Evolutionary conservation across 2,113 vertebrate genomes (phyloP), one percentile per base, ranked within the genome.

Genomic region (Elgaria multicarinata): DNA sequence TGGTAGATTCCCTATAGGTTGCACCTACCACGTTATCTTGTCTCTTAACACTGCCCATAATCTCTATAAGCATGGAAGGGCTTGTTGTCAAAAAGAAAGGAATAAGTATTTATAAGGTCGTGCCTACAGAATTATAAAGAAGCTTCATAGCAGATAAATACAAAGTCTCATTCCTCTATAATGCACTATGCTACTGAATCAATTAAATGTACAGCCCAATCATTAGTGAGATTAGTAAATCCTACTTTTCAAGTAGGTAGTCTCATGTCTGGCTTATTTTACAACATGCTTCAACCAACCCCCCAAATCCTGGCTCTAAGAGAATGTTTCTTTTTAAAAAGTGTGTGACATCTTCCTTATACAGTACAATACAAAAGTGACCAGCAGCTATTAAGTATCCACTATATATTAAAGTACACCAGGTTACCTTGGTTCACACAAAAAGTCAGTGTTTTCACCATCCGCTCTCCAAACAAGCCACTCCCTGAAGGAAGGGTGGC

Each of bases 391-490:
- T 9, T 2, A 88, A 62, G 67, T 69, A 79, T 12, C n/a, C 0
- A 64, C 26, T 66, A 66, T 31, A 16, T 39, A 8, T 44, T 26
- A 9, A 33, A 18, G 44, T 0, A 28, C 62, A 79, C 82, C 62
- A 22, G 71, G 95, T 93, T 96, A 99, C 99, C 99, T 99, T 94
- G 99, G 98, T 90, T 99, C 99, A 91, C 99, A 99, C 3, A 99
- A 96, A 97, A 99, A 99, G 96, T 99, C 98, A 0, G 98, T 97
- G 85, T 98, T 99, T 92, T 99, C 99, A 10, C 98, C 98, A 0
- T 99, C 99, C 1, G 98, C 98, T 96, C 99, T 97, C 99, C 99
- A 99, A 62, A 99, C 97, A 18, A 99, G 98, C 99, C 99, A 99
- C 87, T 99, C 99, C 90, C 99, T 97, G 96, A 99, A 99, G 92